These are phyloP conservation scores for Zaprionus capensis DNA, from an alignment of 1,140 invertebrate genomes.

Conservation along the genomic window DNA sequence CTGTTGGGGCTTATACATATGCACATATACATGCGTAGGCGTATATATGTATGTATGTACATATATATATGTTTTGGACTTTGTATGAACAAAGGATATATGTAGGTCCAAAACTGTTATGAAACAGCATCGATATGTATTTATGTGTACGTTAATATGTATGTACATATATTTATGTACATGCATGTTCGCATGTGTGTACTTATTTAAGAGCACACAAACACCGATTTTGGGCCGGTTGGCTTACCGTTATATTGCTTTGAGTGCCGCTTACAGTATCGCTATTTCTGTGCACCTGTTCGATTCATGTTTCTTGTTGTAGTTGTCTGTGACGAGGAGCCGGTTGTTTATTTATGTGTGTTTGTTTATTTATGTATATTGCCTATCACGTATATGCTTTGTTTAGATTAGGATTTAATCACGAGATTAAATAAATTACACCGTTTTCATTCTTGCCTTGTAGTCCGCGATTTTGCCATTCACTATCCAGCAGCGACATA, in stretches of 20 bases:
- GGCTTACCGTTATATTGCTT: slow-evolving; percentile 54
- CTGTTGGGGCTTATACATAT: background rate
- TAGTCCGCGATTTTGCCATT: background rate
- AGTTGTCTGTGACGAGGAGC: slow-evolving; percentile 54
- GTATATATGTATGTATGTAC: too few relatives aligned
- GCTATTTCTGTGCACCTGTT: slow-evolving; percentile 61
- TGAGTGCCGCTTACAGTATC: slow-evolving; percentile 12
- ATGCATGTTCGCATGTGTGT: slow-evolving; percentile 1
- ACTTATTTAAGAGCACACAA: slow-evolving; percentile 20
- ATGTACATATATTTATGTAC: background rate
- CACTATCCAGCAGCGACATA: background rate
- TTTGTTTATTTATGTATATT: too few relatives aligned
- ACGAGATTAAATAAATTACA: too few relatives aligned
- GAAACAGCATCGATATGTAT: background rate
- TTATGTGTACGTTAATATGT: background rate
- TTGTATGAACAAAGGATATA: background rate
- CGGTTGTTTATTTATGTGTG: background rate
- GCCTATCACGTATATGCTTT: too few relatives aligned
- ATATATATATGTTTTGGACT: background rate
- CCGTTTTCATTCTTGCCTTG: background rate
- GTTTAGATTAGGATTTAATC: too few relatives aligned
- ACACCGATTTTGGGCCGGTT: slow-evolving; percentile 40
- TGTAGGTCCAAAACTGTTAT: background rate
- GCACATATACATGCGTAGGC: background rate
- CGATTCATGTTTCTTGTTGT: slow-evolving; percentile 62